Conservation (phyloP, 2,113 vertebrate species). For the Callopanchax toddi region DNA sequence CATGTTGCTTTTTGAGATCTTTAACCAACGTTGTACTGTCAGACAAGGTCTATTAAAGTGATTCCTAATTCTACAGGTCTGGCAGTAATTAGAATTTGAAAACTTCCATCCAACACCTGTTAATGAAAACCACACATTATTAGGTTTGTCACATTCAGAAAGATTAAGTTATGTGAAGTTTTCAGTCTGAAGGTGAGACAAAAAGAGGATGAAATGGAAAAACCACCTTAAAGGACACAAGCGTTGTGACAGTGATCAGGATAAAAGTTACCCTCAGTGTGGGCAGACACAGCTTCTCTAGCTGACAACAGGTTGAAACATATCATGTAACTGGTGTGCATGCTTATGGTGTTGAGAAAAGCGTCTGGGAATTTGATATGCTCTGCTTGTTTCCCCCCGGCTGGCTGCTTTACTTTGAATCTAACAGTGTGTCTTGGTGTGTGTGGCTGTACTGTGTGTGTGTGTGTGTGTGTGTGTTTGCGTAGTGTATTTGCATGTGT, state of each 20-base stretch:
- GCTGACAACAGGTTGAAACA: slow-evolving; percentile 46
- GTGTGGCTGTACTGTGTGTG: slow-evolving; percentile 15
- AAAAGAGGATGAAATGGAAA: too few relatives aligned
- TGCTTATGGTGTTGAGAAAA: slow-evolving; percentile 36
- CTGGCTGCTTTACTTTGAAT: slow-evolving; percentile 31
- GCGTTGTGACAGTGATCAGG: too few relatives aligned
- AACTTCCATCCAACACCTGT: not conserved
- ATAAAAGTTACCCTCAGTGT: not conserved
- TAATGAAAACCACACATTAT: not conserved
- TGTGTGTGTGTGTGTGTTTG: slow-evolving; percentile 2
- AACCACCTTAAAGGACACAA: not conserved
- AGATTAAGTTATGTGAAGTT: too few relatives aligned
- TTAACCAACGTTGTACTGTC: too few relatives aligned
- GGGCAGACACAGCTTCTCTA: slow-evolving; percentile 21
- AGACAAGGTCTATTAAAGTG: too few relatives aligned
- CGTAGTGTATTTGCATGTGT: slow-evolving; percentile 3
- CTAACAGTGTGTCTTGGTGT: slow-evolving; percentile 36
- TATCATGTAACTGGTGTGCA: slow-evolving; percentile 30
- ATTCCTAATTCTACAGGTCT: too few relatives aligned
- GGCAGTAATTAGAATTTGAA: too few relatives aligned
- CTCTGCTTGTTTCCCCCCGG: slow-evolving; percentile 29
- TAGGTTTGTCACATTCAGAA: not conserved
- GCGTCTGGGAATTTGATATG: slow-evolving; percentile 43
- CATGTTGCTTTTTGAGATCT: too few relatives aligned
- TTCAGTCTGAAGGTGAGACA: not conserved